Base-by-base conservation (phyloP, 1,140 invertebrate genomes). In the Diorhabda elongata region DNA sequence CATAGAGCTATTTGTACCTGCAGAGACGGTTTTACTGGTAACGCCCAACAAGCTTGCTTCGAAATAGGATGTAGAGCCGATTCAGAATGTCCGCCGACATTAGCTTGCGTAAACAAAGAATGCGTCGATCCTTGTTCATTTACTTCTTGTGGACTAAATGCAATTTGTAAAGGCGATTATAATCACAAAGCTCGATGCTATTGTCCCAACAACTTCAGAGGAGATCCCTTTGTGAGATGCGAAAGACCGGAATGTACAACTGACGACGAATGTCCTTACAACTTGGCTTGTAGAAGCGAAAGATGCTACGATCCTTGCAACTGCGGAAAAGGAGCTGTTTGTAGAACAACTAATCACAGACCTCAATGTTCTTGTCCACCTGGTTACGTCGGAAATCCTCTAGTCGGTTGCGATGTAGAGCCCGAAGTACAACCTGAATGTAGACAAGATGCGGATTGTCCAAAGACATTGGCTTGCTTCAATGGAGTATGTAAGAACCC, bases 1-100 rank as follows among this genome's bases (percentile, higher is more conserved):
- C 95, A 97, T 76, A 83, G 93, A 76, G 91, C 93, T 4, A 84
- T 93, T 41, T 97, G 95, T 76, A 87, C 90, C 1, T 97, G 95
- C 78, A 85, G 89, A 70, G 90, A 92, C 73, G 92, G 91, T 5
- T 93, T 89, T 74, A 91, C 91, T 75, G 94, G 94, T 79, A 92
- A 95, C 81, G 92, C 93, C 26, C 88, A 93, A 72, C 86, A 86
- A 60, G 87, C 89, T 73, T 95, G 93, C 78, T 87, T 88, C 73
- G 87, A 91, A 82, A 87, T 94, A 74, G 93, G 94, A 75, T 97
- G 95, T 79, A 87, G 92, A 71, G 88, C 87, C 66, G 92, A 96
- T 77, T 89, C 89, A 44, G 94, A 96, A 67, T 97, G 95, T 80
- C 86, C 91, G 3, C 83, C 90, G 42, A 88, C 87, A 52, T 87